Evolutionary conservation across 1,140 invertebrate genomes (phyloP), one percentile per base, ranked within the genome.

Genomic region (Drosophila guanche): DNA sequence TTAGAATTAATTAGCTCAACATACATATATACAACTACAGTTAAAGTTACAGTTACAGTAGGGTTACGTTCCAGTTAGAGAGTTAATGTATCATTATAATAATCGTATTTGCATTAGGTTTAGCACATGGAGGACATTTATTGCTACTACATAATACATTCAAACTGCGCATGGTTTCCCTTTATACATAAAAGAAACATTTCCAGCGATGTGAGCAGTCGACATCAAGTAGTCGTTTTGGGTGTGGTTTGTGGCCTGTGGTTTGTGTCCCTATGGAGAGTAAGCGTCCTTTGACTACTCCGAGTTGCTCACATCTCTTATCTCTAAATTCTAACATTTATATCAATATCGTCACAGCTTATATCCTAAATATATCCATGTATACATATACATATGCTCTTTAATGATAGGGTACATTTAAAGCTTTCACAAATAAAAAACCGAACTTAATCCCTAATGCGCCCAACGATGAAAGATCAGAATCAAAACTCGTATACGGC

Each of bases 61-160:
- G 25, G 10, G 29, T 33, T 33, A 33, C 4, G 29, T 63, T 55
- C 53, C 42, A 66, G 37, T 54, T 52, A 59, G 52, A 69, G 51
- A 66, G 56, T 71, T 57, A 69, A 61, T 41, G 46, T 55, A 61
- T 29, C 70, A 37, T 61, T 72, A 58, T 60, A 77, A 65, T 73
- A 74, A 51, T 73, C 52, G 52, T 70, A 70, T 71, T 61, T 72
- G 79, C 69, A 63, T 76, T 67, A 72, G 55, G 75, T 90, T 90
- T 90, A 90, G 89, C 89, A 90, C 89, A 90, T 90, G 89, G 89
- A 90, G 89, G 85, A 88, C 81, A 79, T 88, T 84, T 83, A 85
- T 83, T 66, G 67, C 81, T 89, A 90, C 81, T 90, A 90, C 66
- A 67, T 88, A 86, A 88, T 88, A 88, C 81, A 85, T 70, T 77